Evolutionary conservation across 2,888 invertebrate species (phyloP).

Genomic region (Ditylenchus weischeri): DNA sequence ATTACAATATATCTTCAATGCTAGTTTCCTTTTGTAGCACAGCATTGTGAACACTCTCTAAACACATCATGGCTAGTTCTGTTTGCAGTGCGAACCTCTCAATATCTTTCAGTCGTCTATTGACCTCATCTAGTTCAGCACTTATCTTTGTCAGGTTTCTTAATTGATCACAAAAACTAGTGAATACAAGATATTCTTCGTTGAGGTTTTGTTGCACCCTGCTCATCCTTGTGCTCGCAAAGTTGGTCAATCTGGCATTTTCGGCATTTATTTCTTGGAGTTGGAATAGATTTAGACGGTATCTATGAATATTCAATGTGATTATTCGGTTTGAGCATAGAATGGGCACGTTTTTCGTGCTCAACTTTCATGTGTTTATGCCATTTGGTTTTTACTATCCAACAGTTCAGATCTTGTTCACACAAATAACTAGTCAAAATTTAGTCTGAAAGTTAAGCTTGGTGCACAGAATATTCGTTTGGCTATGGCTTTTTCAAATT

Average conservation of each 20-base stretch:
- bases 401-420: no score
- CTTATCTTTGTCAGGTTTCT: conserved; percentile 11
- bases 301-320: conserved; percentile 5
- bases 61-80: conserved; percentile 23
- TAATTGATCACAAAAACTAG: conserved; percentile 19
- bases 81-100: conserved; percentile 30
- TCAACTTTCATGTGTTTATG: no score
- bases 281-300: conserved; percentile 32
- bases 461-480: no score
- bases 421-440: no score
- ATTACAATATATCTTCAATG: no score
- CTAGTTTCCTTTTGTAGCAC: no score
- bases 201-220: conserved; percentile 27
- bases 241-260: conserved; percentile 24
- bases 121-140: conserved; percentile 23
- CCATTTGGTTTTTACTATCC: no score
- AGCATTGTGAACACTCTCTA: conserved; percentile 14
- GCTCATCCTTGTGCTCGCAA: conserved; percentile 29
- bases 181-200: conserved; percentile 22
- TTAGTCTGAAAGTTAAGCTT: no score
- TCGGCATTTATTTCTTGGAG: conserved; percentile 27
- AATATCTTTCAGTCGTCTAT: conserved; percentile 21
- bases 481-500: no score
- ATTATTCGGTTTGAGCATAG: no score
- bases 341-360: no score